Evolutionary conservation across 2,888 invertebrate species (phyloP).

Genomic region (Cephus spinipes): DNA sequence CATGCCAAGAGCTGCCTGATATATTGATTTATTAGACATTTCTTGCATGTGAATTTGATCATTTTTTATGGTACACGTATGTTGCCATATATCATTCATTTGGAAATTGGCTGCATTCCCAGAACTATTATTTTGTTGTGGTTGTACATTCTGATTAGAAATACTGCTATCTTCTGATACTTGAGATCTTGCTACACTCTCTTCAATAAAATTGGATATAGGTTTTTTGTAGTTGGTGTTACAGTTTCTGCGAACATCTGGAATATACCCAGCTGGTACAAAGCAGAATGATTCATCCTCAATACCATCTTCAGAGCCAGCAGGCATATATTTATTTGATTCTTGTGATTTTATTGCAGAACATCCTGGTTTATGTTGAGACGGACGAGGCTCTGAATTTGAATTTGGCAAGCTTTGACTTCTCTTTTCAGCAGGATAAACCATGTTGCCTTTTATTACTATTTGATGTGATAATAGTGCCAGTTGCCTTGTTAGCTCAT

Average conservation of each 20-base stretch:
- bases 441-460: slow-evolving; percentile 7
- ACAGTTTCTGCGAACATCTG: neutral
- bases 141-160: neutral
- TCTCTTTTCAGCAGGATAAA: slow-evolving; percentile 21
- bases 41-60: neutral
- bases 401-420: neutral
- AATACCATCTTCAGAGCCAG: slow-evolving; percentile 8
- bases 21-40: neutral
- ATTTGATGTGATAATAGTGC: slow-evolving; percentile 33
- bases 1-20: neutral
- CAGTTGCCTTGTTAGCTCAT: slow-evolving; percentile 36
- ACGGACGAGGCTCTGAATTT: neutral
- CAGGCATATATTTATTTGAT: slow-evolving; percentile 4
- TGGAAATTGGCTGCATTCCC: neutral
- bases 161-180: neutral
- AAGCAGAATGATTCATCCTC: neutral
- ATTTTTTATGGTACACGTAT: neutral
- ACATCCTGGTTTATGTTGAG: neutral
- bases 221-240: neutral
- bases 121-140: neutral
- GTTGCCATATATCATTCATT: neutral
- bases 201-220: neutral
- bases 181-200: neutral
- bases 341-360: neutral
- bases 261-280: neutral